Conservation (phyloP, 2,888 invertebrate genomes). For the Carterocephalus palaemon region DNA sequence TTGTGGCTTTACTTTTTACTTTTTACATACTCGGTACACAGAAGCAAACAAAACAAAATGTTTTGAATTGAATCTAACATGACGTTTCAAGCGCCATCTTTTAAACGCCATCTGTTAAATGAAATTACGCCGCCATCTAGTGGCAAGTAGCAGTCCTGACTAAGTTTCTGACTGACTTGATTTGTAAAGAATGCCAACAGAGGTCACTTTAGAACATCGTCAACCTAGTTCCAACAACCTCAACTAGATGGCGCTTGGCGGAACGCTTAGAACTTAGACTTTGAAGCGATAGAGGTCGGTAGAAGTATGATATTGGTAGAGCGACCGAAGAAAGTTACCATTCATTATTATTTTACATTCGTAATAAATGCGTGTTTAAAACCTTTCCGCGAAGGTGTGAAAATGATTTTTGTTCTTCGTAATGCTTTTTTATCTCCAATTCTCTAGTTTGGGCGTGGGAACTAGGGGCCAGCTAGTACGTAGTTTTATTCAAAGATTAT, state of each 20-base stretch:
- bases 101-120: too few species aligned
- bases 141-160: slow-evolving; percentile 3
- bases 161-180: neutral
- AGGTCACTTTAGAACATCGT: slow-evolving; percentile 20
- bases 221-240: neutral
- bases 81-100: too few species aligned
- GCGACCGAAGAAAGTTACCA: slow-evolving; percentile 54
- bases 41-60: too few species aligned
- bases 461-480: slow-evolving; percentile 49
- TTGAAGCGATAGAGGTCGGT: slow-evolving; percentile 50
- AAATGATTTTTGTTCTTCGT: slow-evolving; percentile 71
- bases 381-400: slow-evolving; percentile 75
- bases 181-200: slow-evolving; percentile 10
- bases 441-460: slow-evolving; percentile 62
- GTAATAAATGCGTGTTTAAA: slow-evolving; percentile 63
- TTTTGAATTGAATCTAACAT: too few species aligned
- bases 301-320: slow-evolving; percentile 29
- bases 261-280: slow-evolving; percentile 8
- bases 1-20: too few species aligned
- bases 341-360: slow-evolving; percentile 71
- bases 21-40: too few species aligned
- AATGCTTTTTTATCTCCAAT: slow-evolving; percentile 44
- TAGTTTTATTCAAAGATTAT: slow-evolving; percentile 43
- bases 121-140: too few species aligned
- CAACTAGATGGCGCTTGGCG: slow-evolving; percentile 37